These are phyloP conservation scores for Cryptoblepharus egeriae DNA, from an alignment of 2,797 vertebrate genomes.

Conservation along the genomic window DNA sequence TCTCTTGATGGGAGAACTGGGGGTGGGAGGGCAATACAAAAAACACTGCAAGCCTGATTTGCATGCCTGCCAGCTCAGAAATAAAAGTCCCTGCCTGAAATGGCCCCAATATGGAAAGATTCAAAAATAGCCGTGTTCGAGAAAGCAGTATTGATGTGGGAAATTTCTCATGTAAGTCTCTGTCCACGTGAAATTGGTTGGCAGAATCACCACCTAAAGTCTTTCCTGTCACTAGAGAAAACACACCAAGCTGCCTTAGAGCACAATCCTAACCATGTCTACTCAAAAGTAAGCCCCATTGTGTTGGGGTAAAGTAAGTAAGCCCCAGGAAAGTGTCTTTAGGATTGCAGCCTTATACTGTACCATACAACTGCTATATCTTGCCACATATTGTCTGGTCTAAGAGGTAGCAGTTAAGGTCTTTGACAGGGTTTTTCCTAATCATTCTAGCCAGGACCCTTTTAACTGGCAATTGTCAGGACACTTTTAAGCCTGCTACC, in stretches of 20 bases:
- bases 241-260: neutral
- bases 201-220: neutral
- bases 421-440: neutral
- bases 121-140: neutral
- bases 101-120: too few relatives aligned
- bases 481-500: neutral
- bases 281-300: too few relatives aligned
- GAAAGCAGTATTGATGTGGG: neutral
- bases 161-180: neutral
- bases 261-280: too few relatives aligned
- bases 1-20: too few relatives aligned
- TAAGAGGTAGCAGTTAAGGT: neutral
- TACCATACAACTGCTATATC: neutral
- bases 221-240: neutral
- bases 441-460: neutral
- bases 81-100: neutral
- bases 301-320: too few relatives aligned
- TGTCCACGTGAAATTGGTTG: neutral
- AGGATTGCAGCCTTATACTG: too few relatives aligned
- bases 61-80: too few relatives aligned
- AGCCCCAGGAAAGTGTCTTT: too few relatives aligned
- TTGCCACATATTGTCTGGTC: too few relatives aligned
- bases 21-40: too few relatives aligned
- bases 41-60: too few relatives aligned
- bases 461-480: neutral